Evolutionary conservation across 2,113 vertebrate genomes (phyloP).

Genomic region (Poicephalus meyeri): DNA sequence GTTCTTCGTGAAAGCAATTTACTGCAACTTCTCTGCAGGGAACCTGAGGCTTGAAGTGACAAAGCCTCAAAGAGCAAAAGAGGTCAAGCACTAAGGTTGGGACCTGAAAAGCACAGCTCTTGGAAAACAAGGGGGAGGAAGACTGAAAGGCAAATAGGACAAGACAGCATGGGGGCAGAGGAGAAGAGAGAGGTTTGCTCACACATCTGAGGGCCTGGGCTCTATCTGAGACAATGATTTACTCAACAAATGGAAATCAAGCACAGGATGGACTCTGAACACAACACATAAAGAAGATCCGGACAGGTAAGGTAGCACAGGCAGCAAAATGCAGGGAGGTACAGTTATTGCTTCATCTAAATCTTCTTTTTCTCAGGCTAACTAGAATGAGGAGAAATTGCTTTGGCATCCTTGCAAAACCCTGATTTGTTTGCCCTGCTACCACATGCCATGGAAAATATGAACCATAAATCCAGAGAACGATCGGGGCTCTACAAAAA

Average conservation of each 20-base stretch:
- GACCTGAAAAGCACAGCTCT: background rate
- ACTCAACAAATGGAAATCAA: background rate
- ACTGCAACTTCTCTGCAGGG: background rate
- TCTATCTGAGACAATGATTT: background rate
- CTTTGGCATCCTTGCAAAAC: conserved; percentile 32
- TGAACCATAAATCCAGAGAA: background rate
- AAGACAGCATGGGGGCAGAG: background rate
- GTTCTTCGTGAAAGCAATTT: background rate
- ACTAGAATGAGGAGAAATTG: conserved; percentile 13
- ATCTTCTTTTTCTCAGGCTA: background rate
- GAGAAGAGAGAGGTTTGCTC: background rate
- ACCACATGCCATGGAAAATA: background rate
- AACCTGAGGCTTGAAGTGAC: background rate
- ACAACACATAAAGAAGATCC: background rate
- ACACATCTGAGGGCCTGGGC: background rate
- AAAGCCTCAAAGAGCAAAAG: background rate
- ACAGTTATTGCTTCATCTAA: background rate
- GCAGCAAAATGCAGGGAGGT: background rate
- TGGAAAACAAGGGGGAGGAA: background rate
- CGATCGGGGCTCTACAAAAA: background rate
- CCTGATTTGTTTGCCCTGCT: conserved; percentile 39
- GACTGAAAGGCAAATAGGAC: background rate
- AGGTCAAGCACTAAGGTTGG: background rate
- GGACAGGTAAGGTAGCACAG: background rate
- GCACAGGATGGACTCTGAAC: background rate